Conservation (phyloP, 2,113 vertebrate genomes). For the Melozone crissalis region DNA sequence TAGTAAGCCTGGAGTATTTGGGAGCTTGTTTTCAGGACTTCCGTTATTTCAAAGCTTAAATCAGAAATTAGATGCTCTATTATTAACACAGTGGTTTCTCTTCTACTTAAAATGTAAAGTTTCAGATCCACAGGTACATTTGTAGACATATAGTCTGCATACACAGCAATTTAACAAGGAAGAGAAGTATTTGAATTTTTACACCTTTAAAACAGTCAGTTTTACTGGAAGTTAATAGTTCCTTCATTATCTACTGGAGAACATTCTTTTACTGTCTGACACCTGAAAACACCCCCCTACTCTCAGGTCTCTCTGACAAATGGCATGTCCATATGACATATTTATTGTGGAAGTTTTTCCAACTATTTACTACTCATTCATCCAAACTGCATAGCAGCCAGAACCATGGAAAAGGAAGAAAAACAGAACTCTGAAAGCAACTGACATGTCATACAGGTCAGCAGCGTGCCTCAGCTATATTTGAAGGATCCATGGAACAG, state of each 20-base stretch:
- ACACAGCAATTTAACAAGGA: neutral
- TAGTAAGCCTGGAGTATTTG: neutral
- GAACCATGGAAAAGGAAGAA: conserved; percentile 8
- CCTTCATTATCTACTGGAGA: neutral
- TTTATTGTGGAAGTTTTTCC: neutral
- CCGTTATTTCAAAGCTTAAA: neutral
- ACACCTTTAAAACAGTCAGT: neutral
- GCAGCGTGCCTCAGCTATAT: neutral
- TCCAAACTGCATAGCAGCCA: neutral
- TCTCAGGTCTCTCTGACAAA: neutral
- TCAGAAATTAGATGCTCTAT: neutral
- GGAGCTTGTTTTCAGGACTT: neutral
- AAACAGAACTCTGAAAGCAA: conserved; percentile 4
- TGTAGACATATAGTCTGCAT: neutral
- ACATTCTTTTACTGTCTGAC: neutral
- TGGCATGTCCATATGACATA: neutral
- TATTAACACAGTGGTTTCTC: neutral
- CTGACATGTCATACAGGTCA: neutral
- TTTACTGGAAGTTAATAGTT: neutral
- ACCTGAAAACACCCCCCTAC: neutral
- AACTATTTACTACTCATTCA: neutral
- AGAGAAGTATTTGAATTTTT: neutral
- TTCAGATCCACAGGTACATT: neutral
- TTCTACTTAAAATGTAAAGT: neutral
- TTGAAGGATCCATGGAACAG: neutral